Evolutionary conservation across 2,113 vertebrate species (phyloP).

Genomic region (Pavo muticus): DNA sequence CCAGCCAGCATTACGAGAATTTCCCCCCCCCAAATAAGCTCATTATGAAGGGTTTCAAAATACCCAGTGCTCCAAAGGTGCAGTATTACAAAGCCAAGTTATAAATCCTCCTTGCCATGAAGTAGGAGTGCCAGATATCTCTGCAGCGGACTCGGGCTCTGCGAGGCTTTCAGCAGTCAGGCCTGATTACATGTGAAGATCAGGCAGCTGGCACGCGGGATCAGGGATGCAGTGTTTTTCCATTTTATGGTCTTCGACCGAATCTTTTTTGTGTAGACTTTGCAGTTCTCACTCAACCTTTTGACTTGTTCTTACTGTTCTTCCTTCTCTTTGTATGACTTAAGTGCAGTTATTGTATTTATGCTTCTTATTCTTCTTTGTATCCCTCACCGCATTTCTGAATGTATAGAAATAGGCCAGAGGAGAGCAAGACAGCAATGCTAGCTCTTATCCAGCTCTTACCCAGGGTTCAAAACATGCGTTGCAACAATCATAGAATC

Average conservation of each 20-base stretch:
- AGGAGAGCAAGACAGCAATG: not conserved
- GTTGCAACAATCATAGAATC: too few species aligned
- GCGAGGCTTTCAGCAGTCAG: slow-evolving; percentile 2
- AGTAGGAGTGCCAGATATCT: not conserved
- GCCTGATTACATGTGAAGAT: not conserved
- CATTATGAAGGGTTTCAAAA: not conserved
- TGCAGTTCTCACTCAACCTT: not conserved
- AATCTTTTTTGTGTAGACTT: not conserved
- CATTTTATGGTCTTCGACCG: not conserved
- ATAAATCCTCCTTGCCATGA: slow-evolving; percentile 22
- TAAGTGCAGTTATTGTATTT: not conserved
- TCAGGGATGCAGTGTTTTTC: not conserved
- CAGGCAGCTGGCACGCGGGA: not conserved
- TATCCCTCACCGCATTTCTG: fast-evolving
- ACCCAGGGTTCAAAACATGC: fast-evolving
- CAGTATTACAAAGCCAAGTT: not conserved
- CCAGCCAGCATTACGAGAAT: not conserved
- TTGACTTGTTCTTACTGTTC: not conserved
- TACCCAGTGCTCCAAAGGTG: not conserved
- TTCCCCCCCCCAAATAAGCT: not conserved
- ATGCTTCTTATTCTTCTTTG: not conserved
- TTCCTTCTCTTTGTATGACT: not conserved
- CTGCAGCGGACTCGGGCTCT: fast-evolving
- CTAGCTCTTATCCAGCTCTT: not conserved
- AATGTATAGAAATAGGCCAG: fast-evolving